These are phyloP conservation scores for Ictalurus punctatus DNA, from an alignment of 2,113 vertebrate genomes.

Conservation along the genomic window DNA sequence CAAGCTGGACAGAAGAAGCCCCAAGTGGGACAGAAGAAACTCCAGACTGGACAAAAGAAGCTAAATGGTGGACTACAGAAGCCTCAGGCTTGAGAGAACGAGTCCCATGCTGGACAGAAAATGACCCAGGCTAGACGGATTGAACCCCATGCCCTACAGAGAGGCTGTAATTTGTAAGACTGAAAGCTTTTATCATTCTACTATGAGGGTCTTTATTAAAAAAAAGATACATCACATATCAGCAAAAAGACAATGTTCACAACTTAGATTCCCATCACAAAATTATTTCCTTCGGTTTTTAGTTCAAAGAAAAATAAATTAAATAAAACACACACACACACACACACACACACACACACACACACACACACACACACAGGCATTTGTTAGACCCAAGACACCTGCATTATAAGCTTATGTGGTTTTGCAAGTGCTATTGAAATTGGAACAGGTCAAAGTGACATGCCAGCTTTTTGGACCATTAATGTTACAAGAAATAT, in stretches of 20 bases:
- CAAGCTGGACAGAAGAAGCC: background rate
- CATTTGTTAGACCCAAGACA: background rate
- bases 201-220: background rate
- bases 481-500: conserved; percentile 59
- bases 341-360: too few species aligned
- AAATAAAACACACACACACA: too few species aligned
- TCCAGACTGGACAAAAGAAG: background rate
- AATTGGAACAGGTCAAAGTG: conserved; percentile 50
- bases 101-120: background rate
- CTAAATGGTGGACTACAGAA: background rate
- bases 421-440: conserved; percentile 22
- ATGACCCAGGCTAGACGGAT: background rate
- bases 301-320: background rate
- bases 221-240: background rate
- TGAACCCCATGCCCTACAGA: background rate
- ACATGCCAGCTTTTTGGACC: conserved; percentile 40
- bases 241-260: background rate
- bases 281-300: background rate
- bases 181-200: background rate
- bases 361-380: background rate
- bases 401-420: background rate
- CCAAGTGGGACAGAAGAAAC: background rate
- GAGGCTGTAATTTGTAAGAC: background rate
- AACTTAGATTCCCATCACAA: background rate
- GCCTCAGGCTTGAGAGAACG: background rate